Evolutionary conservation across 2,113 vertebrate species (phyloP).

Genomic region (Protobothrops flavoviridis): DNA sequence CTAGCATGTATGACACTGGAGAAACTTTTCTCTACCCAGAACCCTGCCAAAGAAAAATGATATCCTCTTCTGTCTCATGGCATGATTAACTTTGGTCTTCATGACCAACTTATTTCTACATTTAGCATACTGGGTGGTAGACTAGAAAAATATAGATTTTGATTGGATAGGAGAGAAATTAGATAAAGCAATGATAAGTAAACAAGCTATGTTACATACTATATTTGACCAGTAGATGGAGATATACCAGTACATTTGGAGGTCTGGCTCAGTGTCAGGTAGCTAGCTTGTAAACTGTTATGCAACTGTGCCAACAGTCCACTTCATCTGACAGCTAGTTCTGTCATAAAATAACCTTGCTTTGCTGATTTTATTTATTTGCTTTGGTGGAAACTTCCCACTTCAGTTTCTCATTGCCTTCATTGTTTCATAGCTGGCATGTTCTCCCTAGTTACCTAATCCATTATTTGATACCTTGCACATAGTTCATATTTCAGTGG

Average conservation of each 20-base stretch:
- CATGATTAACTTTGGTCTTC: neutral
- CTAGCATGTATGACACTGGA: neutral
- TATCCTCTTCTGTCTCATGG: neutral
- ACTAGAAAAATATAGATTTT: neutral
- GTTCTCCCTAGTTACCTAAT: neutral
- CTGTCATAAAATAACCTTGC: neutral
- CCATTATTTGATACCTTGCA: neutral
- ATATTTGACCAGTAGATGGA: neutral
- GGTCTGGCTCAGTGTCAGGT: neutral
- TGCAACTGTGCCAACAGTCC: neutral
- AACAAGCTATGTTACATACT: neutral
- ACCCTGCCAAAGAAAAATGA: neutral
- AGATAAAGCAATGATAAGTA: neutral
- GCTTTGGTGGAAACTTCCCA: neutral
- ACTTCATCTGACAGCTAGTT: neutral
- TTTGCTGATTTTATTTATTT: neutral
- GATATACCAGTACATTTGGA: neutral
- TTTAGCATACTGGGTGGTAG: neutral
- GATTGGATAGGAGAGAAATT: neutral
- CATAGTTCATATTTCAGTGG: neutral
- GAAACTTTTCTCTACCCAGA: neutral
- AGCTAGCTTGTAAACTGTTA: neutral
- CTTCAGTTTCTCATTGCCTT: neutral
- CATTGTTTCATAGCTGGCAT: neutral
- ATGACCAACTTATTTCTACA: neutral